Evolutionary conservation across 2,113 vertebrate genomes (phyloP), one percentile per base, ranked within the genome.

Genomic region (Microtus montanus): DNA sequence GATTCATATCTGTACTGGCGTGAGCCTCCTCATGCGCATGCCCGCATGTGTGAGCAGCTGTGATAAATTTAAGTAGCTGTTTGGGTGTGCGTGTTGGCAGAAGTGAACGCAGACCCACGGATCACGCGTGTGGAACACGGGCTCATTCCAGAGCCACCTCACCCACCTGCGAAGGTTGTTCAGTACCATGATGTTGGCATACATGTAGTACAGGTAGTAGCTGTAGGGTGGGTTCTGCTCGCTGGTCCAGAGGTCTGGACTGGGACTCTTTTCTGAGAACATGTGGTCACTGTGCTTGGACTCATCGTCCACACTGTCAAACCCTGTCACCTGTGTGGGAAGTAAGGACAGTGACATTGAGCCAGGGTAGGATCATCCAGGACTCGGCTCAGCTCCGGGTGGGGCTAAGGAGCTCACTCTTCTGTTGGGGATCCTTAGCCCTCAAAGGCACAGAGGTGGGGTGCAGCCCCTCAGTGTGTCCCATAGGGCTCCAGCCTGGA

Each of bases 131-230:
- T 38, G 19, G 7, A 41, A 77, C 11, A 6, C 38, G 14, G 33
- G 49, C 35, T 4, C 20, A 1, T 6, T 22, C 33, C 17, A 0
- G 88, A 54, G 63, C 58, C 0, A 4, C 79, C 33, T 20, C 86
- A 98, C 99, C 98, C 98, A 99, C 99, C 98, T 99, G 97, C 99
- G 99, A 89, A 99, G 98, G 97, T 99, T 99, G 98, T 99, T 99
- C 88, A 99, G 99, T 97, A 99, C 98, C 99, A 99, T 99, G 98
- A 99, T 99, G 98, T 99, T 99, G 97, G 99, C 98, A 2, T 99
- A 99, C 99, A 99, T 99, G 89, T 99, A 99, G 97, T 99, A 99
- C 93, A 99, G 98, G 97, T 99, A 99, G 98, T 99, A 99, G 90
- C 99, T 99, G 93, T 99, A 99, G 0, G 99, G 99, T 0, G 99